Conservation (phyloP, 2,888 invertebrate genomes). For the Ochlodes sylvanus region DNA sequence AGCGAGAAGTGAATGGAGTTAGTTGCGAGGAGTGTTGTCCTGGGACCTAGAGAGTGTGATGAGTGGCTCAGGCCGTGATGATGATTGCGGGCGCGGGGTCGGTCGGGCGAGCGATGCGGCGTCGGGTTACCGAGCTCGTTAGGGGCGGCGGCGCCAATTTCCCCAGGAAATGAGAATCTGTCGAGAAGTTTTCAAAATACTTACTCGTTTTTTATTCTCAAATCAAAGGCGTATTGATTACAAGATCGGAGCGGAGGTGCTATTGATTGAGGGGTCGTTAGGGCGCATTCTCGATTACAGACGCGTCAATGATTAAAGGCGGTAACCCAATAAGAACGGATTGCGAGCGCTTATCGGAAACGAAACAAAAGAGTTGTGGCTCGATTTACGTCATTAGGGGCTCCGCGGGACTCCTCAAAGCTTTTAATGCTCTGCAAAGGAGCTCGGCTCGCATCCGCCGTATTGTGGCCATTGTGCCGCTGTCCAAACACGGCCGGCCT, state of each 20-base stretch:
- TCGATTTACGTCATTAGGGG: constrained; percentile 78
- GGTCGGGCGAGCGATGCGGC: neutral
- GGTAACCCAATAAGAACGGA: constrained; percentile 76
- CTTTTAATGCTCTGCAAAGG: constrained; percentile 55
- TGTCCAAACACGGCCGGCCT: constrained; percentile 65
- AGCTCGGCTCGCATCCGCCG: constrained; percentile 59
- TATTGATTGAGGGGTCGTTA: constrained; percentile 68
- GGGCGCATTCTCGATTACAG: constrained; percentile 53
- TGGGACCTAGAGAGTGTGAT: too few species aligned
- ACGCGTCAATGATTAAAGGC: constrained; percentile 74
- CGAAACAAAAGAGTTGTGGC: constrained; percentile 73
- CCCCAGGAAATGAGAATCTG: constrained; percentile 29
- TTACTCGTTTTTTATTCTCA: constrained; percentile 59
- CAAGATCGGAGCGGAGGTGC: constrained; percentile 50
- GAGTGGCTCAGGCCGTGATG: neutral
- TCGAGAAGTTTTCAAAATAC: constrained; percentile 43
- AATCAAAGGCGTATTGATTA: constrained; percentile 78
- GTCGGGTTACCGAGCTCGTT: constrained; percentile 33
- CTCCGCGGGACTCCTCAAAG: constrained; percentile 56
- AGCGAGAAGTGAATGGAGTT: too few species aligned
- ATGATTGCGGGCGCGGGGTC: neutral
- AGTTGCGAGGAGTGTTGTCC: too few species aligned
- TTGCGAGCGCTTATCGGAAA: constrained; percentile 63
- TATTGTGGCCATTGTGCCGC: constrained; percentile 59
- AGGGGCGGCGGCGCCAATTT: constrained; percentile 36